Percentiles rank a stretch among this genome's conserved stretches.
Conservation (phyloP, 2,888 invertebrate species). For the Geotrupes spiniger region DNA sequence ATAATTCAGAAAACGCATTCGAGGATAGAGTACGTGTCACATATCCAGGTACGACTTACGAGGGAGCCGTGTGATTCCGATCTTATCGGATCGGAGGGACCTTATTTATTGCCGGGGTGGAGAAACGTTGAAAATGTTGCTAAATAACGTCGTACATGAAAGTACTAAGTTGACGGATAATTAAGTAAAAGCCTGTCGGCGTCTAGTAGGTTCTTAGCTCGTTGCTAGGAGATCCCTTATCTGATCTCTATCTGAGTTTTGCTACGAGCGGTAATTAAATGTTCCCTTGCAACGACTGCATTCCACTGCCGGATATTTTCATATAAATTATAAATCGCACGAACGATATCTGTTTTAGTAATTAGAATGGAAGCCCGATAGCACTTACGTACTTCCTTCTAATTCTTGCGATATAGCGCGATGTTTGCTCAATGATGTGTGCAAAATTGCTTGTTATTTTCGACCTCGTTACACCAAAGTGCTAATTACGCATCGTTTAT, state of each 20-base stretch:
- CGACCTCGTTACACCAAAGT: no score
- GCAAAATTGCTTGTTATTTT: no score
- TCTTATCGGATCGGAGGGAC: conserved; percentile 26
- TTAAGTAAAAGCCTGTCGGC: conserved; percentile 29
- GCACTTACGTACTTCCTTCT: conserved; percentile 12
- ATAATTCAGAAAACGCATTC: conserved; percentile 11
- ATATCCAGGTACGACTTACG: conserved; percentile 12
- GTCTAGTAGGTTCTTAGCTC: conserved; percentile 12
- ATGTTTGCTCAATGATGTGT: no score
- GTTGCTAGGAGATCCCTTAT: conserved; percentile 25
- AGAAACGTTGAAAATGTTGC: conserved; percentile 24
- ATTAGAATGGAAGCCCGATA: conserved; percentile 9
- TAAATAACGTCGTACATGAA: conserved; percentile 24
- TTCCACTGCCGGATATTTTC: conserved; percentile 15
- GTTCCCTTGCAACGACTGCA: conserved; percentile 16
- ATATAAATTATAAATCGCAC: conserved; percentile 14
- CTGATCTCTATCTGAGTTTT: conserved; percentile 21
- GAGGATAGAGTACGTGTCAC: conserved; percentile 9
- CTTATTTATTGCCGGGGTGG: conserved; percentile 30
- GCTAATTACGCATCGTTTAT: no score
- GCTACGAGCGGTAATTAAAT: conserved; percentile 20
- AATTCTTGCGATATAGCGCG: no score
- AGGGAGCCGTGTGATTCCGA: conserved; percentile 26
- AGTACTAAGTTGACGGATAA: conserved; percentile 28
- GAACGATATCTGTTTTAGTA: conserved; percentile 7